These are phyloP conservation scores for Echinops telfairi DNA, from an alignment of 2,113 vertebrate species.

Conservation along the genomic window DNA sequence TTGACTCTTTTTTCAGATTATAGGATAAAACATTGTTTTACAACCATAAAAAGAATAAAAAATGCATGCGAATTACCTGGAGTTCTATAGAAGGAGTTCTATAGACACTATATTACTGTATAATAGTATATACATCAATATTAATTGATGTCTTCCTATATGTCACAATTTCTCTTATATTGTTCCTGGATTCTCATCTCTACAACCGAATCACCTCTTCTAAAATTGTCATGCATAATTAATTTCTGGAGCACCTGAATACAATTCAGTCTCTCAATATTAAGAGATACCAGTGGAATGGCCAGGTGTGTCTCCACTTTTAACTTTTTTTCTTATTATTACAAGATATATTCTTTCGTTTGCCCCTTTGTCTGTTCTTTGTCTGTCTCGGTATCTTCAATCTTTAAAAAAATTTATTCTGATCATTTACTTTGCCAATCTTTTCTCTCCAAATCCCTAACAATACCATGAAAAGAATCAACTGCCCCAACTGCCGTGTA, in stretches of 20 bases:
- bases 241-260: conserved; percentile 23
- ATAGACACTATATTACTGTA: neutral
- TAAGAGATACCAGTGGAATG: neutral
- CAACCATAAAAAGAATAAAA: conserved; percentile 54
- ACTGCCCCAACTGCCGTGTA: neutral
- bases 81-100: neutral
- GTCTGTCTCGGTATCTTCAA: neutral
- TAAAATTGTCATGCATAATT: conserved; percentile 38
- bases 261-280: neutral
- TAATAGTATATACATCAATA: neutral
- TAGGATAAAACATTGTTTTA: conserved; percentile 8
- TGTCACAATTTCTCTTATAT: conserved; percentile 36
- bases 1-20: neutral
- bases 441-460: conserved; percentile 49
- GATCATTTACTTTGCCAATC: conserved; percentile 1
- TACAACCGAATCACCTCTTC: neutral
- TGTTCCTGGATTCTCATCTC: conserved; percentile 35
- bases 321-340: neutral
- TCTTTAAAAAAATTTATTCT: conserved; percentile 24
- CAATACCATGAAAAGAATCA: conserved; percentile 38
- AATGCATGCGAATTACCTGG: neutral
- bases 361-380: neutral
- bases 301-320: neutral
- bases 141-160: neutral
- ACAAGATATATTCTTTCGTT: neutral